phyloP scores from a whole-genome alignment of 2,113 vertebrate genomes.

The Candoia aspera region DNA sequence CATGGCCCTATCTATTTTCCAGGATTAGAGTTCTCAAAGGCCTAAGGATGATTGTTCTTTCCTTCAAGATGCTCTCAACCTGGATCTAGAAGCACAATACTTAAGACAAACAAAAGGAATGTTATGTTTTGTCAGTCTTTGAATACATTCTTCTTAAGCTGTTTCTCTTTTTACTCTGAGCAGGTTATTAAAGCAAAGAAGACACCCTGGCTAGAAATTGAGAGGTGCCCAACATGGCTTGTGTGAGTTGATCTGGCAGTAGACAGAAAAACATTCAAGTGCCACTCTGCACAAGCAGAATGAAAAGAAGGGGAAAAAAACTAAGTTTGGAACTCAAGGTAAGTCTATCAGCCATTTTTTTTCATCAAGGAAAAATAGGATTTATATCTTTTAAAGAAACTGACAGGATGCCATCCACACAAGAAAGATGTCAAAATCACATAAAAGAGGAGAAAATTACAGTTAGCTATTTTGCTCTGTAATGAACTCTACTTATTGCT shows the following conservation, averaged over 20 bases:
- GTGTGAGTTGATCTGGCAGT: background rate
- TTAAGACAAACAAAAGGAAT: background rate
- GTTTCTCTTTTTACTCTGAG: background rate
- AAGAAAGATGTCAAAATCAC: background rate
- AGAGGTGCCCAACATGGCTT: background rate
- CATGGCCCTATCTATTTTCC: too few relatives aligned
- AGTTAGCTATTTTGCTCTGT: background rate
- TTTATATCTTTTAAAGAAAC: background rate
- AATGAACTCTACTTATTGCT: background rate
- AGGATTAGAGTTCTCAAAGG: too few relatives aligned
- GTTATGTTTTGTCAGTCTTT: background rate
- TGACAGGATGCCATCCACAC: background rate
- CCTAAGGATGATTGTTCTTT: background rate
- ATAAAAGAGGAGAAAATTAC: background rate
- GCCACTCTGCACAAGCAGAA: background rate
- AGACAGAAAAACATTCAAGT: background rate
- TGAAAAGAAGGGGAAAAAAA: too few relatives aligned
- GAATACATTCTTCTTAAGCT: background rate
- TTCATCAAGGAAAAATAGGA: background rate
- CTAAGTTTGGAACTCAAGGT: background rate
- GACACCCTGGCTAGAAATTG: background rate
- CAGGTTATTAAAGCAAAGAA: background rate
- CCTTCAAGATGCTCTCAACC: background rate
- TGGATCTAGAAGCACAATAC: background rate
- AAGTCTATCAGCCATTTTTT: background rate